Evolutionary conservation across 2,113 vertebrate genomes (phyloP), one percentile per base, ranked within the genome.

Genomic region (Ancistrus triradiatus): DNA sequence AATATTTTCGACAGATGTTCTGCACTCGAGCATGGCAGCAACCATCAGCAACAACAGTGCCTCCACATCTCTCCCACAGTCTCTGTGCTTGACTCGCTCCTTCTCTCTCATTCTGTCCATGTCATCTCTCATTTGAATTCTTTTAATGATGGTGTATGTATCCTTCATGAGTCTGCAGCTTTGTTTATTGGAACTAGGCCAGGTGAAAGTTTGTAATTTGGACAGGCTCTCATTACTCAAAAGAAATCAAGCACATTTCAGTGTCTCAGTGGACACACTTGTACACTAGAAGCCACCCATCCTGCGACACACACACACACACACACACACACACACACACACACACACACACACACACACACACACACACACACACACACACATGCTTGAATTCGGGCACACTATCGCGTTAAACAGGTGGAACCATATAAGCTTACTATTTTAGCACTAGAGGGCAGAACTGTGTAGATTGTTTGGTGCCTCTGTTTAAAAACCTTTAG

Each of bases 1-100:
- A 70, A 78, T 77, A 77, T 77, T 52, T 75, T 59, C 53, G 72
- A 80, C 78, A 80, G 74, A 78, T 80, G 76, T 78, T 78, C 57
- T 37, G 33, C 37, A 44, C 70, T 58, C 33, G 25, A 59, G 64
- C 62, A 65, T 61, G 53, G 42, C 60, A 52, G 37, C 49, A 55
- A 33, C 15, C 31, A 52, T 49, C 59, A 42, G 8, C 38, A 13
- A 37, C 24, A 44, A 13, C 6, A n/a, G 24, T 63, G 59, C 44
- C 25, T 53, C 50, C 37, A 21, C 69, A 28, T 42, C 49, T 48
- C 17, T 24, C 47, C 31, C 31, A 19, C 11, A 13, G 9, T 47
- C 56, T 47, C 35, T 35, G 25, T 24, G 21, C 22, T 49, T 55
- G 47, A 47, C 46, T 53, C 25, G 35, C 48, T 57, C 17, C 53